Evolutionary conservation across 2,113 vertebrate genomes (phyloP), one percentile per base, ranked within the genome.

Genomic region (Onychostruthus taczanowskii): DNA sequence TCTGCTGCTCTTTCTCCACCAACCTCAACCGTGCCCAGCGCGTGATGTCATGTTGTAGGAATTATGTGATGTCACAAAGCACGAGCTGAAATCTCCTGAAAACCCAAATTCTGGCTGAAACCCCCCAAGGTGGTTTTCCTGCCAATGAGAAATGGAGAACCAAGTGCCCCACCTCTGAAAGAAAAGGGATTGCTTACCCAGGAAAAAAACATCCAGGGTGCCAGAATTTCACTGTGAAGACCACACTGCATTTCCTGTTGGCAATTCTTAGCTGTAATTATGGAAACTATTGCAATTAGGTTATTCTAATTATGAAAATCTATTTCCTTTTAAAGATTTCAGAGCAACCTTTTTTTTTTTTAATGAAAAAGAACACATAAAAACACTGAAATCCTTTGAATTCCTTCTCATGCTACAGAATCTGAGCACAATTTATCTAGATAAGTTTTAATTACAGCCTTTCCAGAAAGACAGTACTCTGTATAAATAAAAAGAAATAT

Each of bases 401-500:
- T 95, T 89, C 76, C 69, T 93, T 68, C 90, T 94, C 0, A 0
- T 56, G 66, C 56, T 77, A 88, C 76, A 88, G 76, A 92, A 93
- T 73, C 86, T 22, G 61, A 96, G 77, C 41, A 81, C 76, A 89
- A 90, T 90, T 95, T 95, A 86, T 92, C 93, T 44, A 84, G 88
- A 53, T 93, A 95, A 94, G 85, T 95, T 96, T 97, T 97, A 96
- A 96, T 96, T 95, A 89, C 61, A 94, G 86, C 69, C 80, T 90
- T 85, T 91, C 73, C 80, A 95, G 83, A 94, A 95, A 96, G 92
- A 92, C 49, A 76, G 68, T 89, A 22, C 49, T 79, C 77, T 85
- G 43, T 93, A 95, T 75, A 94, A 94, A 96, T 95, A 96, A 94
- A 96, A 90, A 89, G 94, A 96, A 97, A 96, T 95, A 83, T 94